Evolutionary conservation across 2,113 vertebrate genomes (phyloP), one percentile per base, ranked within the genome.

Genomic region (Puffinus mauretanicus): DNA sequence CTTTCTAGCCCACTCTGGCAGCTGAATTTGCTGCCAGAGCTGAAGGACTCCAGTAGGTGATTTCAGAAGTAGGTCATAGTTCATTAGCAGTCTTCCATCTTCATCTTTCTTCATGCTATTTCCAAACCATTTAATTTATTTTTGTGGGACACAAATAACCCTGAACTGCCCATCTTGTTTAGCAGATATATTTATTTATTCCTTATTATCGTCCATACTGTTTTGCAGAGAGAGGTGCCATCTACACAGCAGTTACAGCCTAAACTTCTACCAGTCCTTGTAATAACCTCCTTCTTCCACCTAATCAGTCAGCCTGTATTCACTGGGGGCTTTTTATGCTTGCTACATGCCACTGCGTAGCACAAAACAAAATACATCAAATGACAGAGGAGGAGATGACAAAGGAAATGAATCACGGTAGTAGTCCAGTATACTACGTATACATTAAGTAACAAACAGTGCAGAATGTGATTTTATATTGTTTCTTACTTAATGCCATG

Each of bases 281-380:
- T 92, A 92, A 86, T 94, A 82, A 84, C 79, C 40, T 82, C 44
- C 51, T 80, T 73, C 40, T 66, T 55, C 58, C 25, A 84, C 61
- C 81, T 66, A 27, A 51, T 96, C 90, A 90, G 61, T 91, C 94
- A 84, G 54, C 36, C 54, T 89, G 40, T 55, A 60, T 91, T 96
- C 94, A 84, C 88, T 64, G 86, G 62, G 61, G 67, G 26, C 71
- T 94, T 97, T 96, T 94, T 94, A 54, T 94, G 90, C 76, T 93
- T 91, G 38, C 75, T 85, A 30, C 40, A 49, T 55, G 51, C n/a
- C 64, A 71, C 40, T 30, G 57, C 0, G 0, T 55, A 71, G 57
- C n/a, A 15, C n/a, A 49, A 65, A 89, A 18, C 46, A 81, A 71
- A 60, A 55, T 76, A 19, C 30, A 81, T 76, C 69, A 42, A 89